Percentiles rank a stretch among this genome's conserved stretches.
Conservation (phyloP, 92 coral and sea anemone species). For the Metridium senile region DNA sequence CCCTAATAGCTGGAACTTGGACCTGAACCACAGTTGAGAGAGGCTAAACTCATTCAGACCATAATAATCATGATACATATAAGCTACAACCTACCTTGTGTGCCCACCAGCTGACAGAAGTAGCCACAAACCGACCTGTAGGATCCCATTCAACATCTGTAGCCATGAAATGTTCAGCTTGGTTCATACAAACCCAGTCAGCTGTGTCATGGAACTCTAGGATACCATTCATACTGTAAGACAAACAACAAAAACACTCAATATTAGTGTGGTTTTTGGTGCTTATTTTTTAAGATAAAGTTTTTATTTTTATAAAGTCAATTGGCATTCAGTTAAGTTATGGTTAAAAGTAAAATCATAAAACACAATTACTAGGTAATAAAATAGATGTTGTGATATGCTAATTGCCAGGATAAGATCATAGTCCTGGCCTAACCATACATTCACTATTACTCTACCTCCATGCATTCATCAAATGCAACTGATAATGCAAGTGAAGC, state of each 20-base stretch:
- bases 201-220: constrained; percentile 92
- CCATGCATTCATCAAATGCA: constrained; percentile 84
- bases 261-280: too few species aligned
- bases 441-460: constrained; percentile 58
- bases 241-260: not conserved
- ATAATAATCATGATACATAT: too few species aligned
- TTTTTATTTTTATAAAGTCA: too few species aligned
- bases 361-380: too few species aligned
- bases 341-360: too few species aligned
- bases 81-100: constrained; percentile 87
- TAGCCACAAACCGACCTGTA: constrained; percentile 92
- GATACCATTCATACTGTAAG: constrained; percentile 92
- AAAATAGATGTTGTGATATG: constrained; percentile 24
- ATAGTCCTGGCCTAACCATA: constrained; percentile 24
- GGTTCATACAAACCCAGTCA: constrained; percentile 89
- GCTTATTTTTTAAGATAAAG: too few species aligned
- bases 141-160: constrained; percentile 99
- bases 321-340: too few species aligned
- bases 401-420: constrained; percentile 17
- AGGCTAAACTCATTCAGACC: too few species aligned
- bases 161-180: constrained; percentile 97
- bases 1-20: too few species aligned
- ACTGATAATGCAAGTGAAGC: constrained; percentile 62
- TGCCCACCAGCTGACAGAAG: constrained; percentile 99
- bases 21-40: too few species aligned